Base-by-base conservation (phyloP, 2,888 invertebrate species). In the Pardosa pseudoannulata region DNA sequence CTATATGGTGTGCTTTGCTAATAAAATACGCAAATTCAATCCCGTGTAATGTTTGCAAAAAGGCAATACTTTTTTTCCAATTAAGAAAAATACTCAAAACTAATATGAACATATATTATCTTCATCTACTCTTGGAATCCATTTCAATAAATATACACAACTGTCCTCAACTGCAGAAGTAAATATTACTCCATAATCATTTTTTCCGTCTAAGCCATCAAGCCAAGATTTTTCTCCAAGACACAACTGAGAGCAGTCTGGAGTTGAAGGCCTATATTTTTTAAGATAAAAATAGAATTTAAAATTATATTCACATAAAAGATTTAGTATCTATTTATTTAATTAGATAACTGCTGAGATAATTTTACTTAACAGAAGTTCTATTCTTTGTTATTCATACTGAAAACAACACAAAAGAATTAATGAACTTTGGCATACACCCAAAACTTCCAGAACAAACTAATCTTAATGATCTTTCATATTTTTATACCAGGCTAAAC, bases 121-220 rank as follows among this genome's bases (percentile, higher is more conserved):
- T n/a, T 75, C 70, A 41, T 70, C 67, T 28, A 31, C 62, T 36
- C 86, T 67, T 46, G 85, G 78, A n/a, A 32, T 32, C 89, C 89
- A 89, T 70, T 88, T 89, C n/a, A 89, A 28, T n/a, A 89, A 67
- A 70, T 88, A 88, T 9, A 88, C 80, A 39, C 74, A 81, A 19
- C 82, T 82, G 31, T 88, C 88, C 36, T 89, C 89, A n/a, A 87
- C 65, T 39, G 88, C 88, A 19, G 88, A 83, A 9, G 85, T 83
- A 65, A 87, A 62, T 41, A 89, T 28, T 11, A 88, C 75, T 46
- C 89, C 89, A 72, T 80, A 39, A 64, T 88, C 86, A 81, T 89
- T 89, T 36, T 82, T 81, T 64, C 86, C 88, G 78, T 79, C 85
- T 67, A 88, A 86, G 9, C 89, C 89, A 86, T 89, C 81, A 1